Evolutionary conservation across 2,797 vertebrate species (phyloP).

Genomic region (Betta splendens): DNA sequence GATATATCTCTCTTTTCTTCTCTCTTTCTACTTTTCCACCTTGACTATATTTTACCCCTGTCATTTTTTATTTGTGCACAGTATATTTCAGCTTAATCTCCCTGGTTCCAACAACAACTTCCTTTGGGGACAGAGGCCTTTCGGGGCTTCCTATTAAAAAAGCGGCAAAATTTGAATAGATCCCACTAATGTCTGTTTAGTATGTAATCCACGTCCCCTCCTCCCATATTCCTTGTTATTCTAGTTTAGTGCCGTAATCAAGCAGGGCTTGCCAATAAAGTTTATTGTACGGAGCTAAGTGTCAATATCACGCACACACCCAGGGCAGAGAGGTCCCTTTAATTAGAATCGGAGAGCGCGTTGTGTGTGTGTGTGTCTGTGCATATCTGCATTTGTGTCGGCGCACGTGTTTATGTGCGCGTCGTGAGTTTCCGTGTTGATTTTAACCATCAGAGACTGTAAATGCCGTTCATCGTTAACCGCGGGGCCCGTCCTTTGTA

Average conservation of each 20-base stretch:
- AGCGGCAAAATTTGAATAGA: slow-evolving; percentile 67
- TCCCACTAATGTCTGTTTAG: slow-evolving; percentile 75
- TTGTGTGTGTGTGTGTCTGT: slow-evolving; percentile 12
- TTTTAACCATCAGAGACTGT: slow-evolving; percentile 49
- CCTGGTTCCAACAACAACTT: slow-evolving; percentile 15
- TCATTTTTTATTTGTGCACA: slow-evolving; percentile 54
- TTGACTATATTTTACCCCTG: slow-evolving; percentile 57
- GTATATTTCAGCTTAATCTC: slow-evolving; percentile 38
- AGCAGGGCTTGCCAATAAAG: slow-evolving; percentile 99
- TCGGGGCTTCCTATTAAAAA: slow-evolving; percentile 51
- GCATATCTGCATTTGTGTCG: slow-evolving; percentile 10
- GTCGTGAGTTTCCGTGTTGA: slow-evolving; percentile 45
- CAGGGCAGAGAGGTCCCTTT: slow-evolving; percentile 90
- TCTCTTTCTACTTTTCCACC: slow-evolving; percentile 62
- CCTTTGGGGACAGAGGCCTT: slow-evolving; percentile 29
- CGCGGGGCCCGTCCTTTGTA: slow-evolving; percentile 37
- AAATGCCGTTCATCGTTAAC: slow-evolving; percentile 39
- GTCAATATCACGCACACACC: slow-evolving; percentile 98
- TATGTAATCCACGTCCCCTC: slow-evolving; percentile 81
- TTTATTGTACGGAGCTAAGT: slow-evolving; percentile 98
- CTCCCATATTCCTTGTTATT: slow-evolving; percentile 96
- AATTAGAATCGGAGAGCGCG: slow-evolving; percentile 97
- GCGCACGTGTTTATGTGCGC: slow-evolving; percentile 14
- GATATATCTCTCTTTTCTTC: slow-evolving; percentile 65
- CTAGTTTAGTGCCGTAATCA: slow-evolving; percentile 94